phyloP scores from a whole-genome alignment of 2,888 invertebrate genomes.

The Ormyrus labotus region DNA sequence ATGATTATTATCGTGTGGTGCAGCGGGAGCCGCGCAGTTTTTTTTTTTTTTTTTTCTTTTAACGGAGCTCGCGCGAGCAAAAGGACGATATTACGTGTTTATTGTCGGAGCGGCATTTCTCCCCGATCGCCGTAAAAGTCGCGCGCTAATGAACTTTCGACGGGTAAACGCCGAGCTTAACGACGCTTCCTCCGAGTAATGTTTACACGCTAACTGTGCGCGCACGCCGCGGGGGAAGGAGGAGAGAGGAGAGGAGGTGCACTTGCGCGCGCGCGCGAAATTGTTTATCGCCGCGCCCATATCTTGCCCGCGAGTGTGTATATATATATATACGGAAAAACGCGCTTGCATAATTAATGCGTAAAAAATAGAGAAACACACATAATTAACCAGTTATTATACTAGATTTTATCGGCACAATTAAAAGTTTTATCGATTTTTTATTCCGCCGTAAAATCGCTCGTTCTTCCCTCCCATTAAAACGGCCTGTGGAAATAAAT shows the following conservation, averaged over 20 bases:
- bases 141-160: conserved; percentile 33
- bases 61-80: not conserved
- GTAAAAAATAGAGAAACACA: not conserved
- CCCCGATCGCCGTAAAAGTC: conserved; percentile 26
- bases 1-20: too few relatives aligned
- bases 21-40: too few relatives aligned
- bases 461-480: too few relatives aligned
- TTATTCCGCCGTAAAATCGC: not conserved
- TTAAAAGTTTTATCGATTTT: not conserved
- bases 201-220: too few relatives aligned
- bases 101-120: conserved; percentile 4
- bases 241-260: too few relatives aligned
- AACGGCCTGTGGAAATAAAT: too few relatives aligned
- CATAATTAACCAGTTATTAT: too few relatives aligned
- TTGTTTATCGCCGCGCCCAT: not conserved
- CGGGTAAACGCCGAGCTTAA: not conserved
- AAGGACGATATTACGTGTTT: conserved; percentile 34
- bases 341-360: not conserved
- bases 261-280: not conserved
- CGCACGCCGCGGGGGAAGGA: too few relatives aligned
- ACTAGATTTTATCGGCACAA: not conserved
- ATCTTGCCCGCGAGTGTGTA: not conserved
- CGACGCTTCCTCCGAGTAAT: conserved; percentile 9
- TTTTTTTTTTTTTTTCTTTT: not conserved
- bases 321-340: not conserved